A percentile compares a stretch with the other conserved stretches of the same genome.
Conservation (phyloP, 1,140 invertebrate species). For the Pentalonia nigronervosa region DNA sequence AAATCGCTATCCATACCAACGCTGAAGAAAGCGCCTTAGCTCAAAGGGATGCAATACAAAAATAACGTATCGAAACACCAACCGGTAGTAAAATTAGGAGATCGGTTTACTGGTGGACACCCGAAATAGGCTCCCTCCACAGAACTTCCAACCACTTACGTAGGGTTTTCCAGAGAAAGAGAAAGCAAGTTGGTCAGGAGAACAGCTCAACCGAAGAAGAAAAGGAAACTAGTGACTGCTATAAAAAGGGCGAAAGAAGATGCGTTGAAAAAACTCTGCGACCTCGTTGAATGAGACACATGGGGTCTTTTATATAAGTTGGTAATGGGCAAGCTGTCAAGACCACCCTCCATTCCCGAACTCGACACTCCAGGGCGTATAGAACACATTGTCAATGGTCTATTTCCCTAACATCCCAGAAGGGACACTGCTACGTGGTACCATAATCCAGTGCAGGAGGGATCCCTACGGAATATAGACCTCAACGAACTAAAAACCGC, state of each 20-base stretch:
- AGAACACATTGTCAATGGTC: background rate
- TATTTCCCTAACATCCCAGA: background rate
- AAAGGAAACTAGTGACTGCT: background rate
- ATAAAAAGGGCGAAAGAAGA: background rate
- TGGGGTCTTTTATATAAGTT: background rate
- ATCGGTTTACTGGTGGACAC: slow-evolving; percentile 17
- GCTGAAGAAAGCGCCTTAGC: background rate
- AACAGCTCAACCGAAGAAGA: background rate
- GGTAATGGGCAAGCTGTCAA: background rate
- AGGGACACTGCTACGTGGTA: background rate
- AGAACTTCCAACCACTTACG: background rate
- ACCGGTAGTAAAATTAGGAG: background rate
- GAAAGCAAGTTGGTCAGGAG: background rate
- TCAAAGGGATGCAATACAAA: background rate
- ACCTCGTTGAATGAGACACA: background rate
- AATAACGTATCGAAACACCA: background rate
- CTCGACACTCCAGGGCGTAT: background rate
- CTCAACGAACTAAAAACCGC: background rate
- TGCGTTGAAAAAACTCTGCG: background rate
- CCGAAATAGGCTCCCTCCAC: background rate
- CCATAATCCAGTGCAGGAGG: background rate
- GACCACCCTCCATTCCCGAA: background rate
- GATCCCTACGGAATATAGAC: background rate
- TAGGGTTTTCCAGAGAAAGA: background rate
- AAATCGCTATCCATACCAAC: background rate